Conservation (phyloP, 2,797 vertebrate genomes). For the Amphiprion clarkii region DNA sequence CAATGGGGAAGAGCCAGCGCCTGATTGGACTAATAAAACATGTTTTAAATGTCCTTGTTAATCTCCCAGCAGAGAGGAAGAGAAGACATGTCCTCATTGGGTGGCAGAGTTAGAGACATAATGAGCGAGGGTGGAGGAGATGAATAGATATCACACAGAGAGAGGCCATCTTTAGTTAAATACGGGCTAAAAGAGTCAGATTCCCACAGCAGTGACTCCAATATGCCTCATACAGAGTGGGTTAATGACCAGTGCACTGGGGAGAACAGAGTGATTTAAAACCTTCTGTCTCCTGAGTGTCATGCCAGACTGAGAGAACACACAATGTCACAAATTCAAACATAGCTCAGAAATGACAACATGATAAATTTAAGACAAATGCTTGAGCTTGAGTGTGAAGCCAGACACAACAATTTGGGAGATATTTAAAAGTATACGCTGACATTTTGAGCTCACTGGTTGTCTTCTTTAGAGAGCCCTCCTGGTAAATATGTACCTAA, state of each 20-base stretch:
- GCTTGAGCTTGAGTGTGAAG: not conserved
- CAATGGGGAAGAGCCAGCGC: not conserved
- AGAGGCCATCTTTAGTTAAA: conserved; percentile 49
- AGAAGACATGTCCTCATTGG: conserved; percentile 21
- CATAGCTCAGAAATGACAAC: not conserved
- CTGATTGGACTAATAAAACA: conserved; percentile 44
- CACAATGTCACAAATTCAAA: not conserved
- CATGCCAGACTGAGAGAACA: not conserved
- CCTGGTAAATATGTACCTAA: not conserved
- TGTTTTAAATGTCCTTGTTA: conserved; percentile 45
- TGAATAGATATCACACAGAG: conserved; percentile 39
- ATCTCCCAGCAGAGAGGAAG: conserved; percentile 24
- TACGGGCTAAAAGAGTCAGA: conserved; percentile 22
- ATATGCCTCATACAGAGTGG: conserved; percentile 34
- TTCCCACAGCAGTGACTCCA: conserved; percentile 32
- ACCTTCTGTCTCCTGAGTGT: conserved; percentile 6
- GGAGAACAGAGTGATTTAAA: conserved; percentile 17
- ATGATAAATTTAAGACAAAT: not conserved
- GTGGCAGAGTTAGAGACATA: conserved; percentile 17
- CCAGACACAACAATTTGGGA: too few relatives aligned
- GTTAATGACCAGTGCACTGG: conserved; percentile 32
- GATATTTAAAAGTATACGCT: too few relatives aligned
- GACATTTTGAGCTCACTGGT: too few relatives aligned
- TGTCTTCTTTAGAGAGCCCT: too few relatives aligned
- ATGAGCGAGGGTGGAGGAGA: conserved; percentile 29